Evolutionary conservation across 2,888 invertebrate species (phyloP).

Genomic region (Callosobruchus maculatus): DNA sequence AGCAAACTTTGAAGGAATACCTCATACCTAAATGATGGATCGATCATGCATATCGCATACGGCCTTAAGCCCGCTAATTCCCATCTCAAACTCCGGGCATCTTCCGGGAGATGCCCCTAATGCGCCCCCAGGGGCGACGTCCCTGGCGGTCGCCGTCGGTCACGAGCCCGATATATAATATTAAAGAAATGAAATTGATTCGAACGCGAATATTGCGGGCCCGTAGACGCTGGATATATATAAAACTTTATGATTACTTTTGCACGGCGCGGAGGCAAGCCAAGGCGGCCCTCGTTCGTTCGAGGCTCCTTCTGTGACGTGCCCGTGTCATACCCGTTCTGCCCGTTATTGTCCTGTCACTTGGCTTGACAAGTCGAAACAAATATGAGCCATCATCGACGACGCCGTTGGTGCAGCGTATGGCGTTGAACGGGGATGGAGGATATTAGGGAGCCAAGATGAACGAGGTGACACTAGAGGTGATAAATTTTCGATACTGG

Average conservation of each 20-base stretch:
- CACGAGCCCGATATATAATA: slow-evolving; percentile 48
- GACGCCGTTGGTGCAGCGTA: no score
- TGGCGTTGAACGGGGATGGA: no score
- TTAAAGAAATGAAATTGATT: slow-evolving; percentile 50
- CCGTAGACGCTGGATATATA: slow-evolving; percentile 29
- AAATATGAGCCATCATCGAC: background rate
- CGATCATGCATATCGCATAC: no score
- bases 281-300: background rate
- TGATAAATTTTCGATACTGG: no score
- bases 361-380: background rate
- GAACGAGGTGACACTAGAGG: no score
- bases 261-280: no score
- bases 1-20: background rate
- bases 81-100: no score
- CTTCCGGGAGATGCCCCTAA: background rate
- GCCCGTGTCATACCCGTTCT: background rate
- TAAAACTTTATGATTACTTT: slow-evolving; percentile 48
- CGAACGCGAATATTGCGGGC: slow-evolving; percentile 24
- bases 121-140: background rate
- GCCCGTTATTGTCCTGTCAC: background rate
- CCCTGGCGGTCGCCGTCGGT: slow-evolving; percentile 34
- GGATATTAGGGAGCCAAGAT: no score
- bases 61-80: no score
- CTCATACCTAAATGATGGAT: background rate
- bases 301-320: background rate